Conservation (phyloP, 53 echinoderm and acorn worm species). For the Antedon mediterranea region DNA sequence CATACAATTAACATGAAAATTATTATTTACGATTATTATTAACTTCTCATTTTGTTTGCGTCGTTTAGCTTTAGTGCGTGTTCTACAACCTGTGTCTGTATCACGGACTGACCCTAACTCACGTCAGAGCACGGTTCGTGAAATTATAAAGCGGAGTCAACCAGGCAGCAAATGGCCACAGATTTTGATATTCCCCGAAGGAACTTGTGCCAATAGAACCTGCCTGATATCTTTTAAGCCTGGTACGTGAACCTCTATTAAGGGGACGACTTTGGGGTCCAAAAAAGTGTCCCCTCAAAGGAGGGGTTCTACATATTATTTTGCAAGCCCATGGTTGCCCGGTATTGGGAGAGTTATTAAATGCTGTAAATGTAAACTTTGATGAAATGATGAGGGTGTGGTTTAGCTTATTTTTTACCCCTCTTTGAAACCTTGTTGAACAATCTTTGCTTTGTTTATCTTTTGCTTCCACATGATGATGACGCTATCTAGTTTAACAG, state of each 20-base stretch:
- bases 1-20: neutral
- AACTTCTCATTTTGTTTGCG: no score
- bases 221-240: constrained; percentile 94
- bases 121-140: constrained; percentile 65
- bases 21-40: neutral
- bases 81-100: constrained; percentile 75
- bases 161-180: constrained; percentile 84
- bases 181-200: constrained; percentile 85
- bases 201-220: constrained; percentile 70
- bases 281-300: neutral
- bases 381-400: no score
- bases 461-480: no score
- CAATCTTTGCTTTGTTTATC: no score
- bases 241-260: constrained; percentile 31
- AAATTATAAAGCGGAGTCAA: constrained; percentile 60
- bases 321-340: no score
- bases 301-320: no score
- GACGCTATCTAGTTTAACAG: no score
- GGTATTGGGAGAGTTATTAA: no score
- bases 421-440: no score
- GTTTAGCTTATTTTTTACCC: no score
- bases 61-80: constrained; percentile 40
- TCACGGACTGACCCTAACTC: constrained; percentile 84
- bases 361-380: no score
- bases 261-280: neutral